Conservation (phyloP, 2,888 invertebrate species). For the Nephrotoma appendiculata region DNA sequence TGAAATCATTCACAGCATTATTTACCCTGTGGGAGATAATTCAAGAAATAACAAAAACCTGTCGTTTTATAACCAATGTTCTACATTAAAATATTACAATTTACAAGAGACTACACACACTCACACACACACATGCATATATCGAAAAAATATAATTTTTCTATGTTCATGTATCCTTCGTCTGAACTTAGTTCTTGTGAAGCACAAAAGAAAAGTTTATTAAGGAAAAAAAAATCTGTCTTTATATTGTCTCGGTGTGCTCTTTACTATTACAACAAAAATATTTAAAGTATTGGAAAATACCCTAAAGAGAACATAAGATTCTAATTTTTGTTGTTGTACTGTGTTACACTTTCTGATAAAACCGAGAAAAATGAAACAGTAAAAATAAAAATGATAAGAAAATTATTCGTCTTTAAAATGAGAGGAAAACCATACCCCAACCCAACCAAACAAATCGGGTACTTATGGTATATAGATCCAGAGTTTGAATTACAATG, state of each 20-base stretch:
- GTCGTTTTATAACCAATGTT: background rate
- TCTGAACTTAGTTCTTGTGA: background rate
- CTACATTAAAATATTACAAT: background rate
- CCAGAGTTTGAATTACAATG: background rate
- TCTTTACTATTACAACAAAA: background rate
- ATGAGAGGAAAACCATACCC: background rate
- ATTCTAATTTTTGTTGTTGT: background rate
- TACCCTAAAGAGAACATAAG: background rate
- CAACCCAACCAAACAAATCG: background rate
- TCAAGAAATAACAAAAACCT: background rate
- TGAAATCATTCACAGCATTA: background rate
- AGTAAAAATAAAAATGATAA: background rate
- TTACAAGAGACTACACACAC: background rate
- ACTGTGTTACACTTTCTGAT: background rate
- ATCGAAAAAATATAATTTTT: background rate
- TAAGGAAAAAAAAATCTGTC: background rate
- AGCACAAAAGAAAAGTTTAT: background rate
- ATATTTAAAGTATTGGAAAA: background rate
- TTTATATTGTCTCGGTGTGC: background rate
- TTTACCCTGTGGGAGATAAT: background rate
- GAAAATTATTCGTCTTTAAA: background rate
- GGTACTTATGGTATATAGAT: background rate
- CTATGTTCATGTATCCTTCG: background rate
- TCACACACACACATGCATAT: background rate
- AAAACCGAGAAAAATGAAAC: background rate